Conservation (phyloP, 1,140 invertebrate genomes). For the Coenobita brevimanus region DNA sequence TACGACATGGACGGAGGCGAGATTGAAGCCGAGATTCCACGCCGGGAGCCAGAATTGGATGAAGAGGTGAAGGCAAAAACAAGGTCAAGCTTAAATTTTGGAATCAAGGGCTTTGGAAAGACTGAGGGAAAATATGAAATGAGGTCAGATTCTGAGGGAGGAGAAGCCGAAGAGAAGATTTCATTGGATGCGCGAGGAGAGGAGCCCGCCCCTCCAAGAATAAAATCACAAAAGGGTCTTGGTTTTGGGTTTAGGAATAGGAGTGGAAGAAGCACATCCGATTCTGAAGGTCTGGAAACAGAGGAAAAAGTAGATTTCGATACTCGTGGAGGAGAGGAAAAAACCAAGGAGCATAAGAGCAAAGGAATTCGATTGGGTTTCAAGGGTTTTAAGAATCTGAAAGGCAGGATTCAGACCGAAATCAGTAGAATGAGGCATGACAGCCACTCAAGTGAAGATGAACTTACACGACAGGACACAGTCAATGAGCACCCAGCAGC, state of each 20-base stretch:
- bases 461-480: constrained; percentile 24
- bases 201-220: constrained; percentile 2
- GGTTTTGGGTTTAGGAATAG: constrained; percentile 49
- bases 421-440: constrained; percentile 59
- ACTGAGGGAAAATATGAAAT: constrained; percentile 50
- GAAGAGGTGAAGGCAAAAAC: constrained; percentile 50
- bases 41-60: constrained; percentile 20
- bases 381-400: constrained; percentile 63
- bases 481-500: constrained; percentile 21
- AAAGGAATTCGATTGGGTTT: constrained; percentile 56
- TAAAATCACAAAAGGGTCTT: constrained; percentile 30
- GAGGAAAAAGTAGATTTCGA: constrained; percentile 57
- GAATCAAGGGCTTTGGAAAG: constrained; percentile 45
- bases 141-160: constrained; percentile 57
- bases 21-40: constrained; percentile 15
- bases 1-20: constrained; percentile 51
- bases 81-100: constrained; percentile 47
- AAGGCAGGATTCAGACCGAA: constrained; percentile 62
- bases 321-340: constrained; percentile 47
- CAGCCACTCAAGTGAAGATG: constrained; percentile 62
- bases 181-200: constrained; percentile 45
- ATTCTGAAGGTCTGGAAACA: constrained; percentile 49
- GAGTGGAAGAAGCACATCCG: constrained; percentile 48
- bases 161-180: constrained; percentile 46
- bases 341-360: constrained; percentile 55